Percentiles rank a stretch among this genome's conserved stretches.
Evolutionary conservation across 2,888 invertebrate species (phyloP).

Genomic region (Drosophila rellima): DNA sequence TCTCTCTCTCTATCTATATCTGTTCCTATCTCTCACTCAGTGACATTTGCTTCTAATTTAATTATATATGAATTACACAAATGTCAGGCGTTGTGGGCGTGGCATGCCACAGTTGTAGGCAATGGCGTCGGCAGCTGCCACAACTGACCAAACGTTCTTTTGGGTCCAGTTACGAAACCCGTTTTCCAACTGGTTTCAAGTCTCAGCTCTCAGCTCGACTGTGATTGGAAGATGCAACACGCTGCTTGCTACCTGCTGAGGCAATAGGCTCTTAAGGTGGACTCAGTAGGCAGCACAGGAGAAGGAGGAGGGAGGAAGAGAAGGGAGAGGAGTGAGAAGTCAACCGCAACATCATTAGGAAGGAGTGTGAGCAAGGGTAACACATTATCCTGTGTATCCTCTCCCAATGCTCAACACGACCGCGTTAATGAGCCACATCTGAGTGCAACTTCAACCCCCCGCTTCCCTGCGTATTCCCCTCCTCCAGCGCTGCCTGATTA

Average conservation of each 20-base stretch:
- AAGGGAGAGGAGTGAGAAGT: slow-evolving; percentile 26
- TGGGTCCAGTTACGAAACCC: slow-evolving; percentile 69
- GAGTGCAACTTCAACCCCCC: slow-evolving; percentile 2
- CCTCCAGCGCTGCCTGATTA: slow-evolving; percentile 57
- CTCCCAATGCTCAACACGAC: slow-evolving; percentile 20
- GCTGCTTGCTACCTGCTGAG: slow-evolving; percentile 21
- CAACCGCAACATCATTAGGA: slow-evolving; percentile 59
- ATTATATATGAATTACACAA: slow-evolving; percentile 56
- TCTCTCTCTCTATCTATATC: no score
- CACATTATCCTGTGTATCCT: slow-evolving; percentile 1
- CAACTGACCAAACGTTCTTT: slow-evolving; percentile 46
- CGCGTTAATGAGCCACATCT: slow-evolving; percentile 71
- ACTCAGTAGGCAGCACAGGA: slow-evolving; percentile 9
- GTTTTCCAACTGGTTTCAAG: slow-evolving; percentile 53
- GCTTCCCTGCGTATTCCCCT: not conserved
- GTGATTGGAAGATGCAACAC: slow-evolving; percentile 68
- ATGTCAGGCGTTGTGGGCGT: slow-evolving; percentile 31
- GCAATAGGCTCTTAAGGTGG: not conserved
- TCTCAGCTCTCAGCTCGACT: slow-evolving; percentile 61
- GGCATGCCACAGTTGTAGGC: slow-evolving; percentile 30
- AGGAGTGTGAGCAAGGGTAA: slow-evolving; percentile 11
- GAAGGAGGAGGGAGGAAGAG: not conserved
- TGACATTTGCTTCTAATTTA: slow-evolving; percentile 26
- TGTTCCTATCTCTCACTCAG: slow-evolving; percentile 9
- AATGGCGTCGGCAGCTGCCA: slow-evolving; percentile 51